Percentiles rank a stretch among this genome's conserved stretches.
Evolutionary conservation across 2,888 invertebrate genomes (phyloP).

Genomic region (Sepiola atlantica): DNA sequence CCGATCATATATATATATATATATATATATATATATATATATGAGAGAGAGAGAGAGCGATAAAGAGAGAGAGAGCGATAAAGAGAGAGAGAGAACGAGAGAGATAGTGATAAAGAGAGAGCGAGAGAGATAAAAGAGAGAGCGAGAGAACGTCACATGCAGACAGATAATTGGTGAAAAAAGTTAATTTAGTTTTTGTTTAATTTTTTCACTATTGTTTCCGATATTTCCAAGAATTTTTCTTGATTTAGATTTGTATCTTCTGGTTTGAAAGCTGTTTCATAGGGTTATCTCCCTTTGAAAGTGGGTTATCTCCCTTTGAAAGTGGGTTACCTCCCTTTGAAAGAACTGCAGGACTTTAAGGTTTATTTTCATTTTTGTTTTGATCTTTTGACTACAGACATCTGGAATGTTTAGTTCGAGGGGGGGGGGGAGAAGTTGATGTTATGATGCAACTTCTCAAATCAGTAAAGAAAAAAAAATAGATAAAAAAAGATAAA

Average conservation of each 20-base stretch:
- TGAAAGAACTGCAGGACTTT: not conserved
- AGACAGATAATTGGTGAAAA: not conserved
- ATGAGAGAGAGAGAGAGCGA: too few relatives aligned
- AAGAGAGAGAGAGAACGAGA: too few relatives aligned
- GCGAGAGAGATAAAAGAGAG: too few relatives aligned
- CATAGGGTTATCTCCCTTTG: not conserved
- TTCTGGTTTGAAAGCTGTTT: not conserved
- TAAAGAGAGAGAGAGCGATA: too few relatives aligned
- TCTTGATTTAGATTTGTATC: not conserved
- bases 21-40: too few relatives aligned
- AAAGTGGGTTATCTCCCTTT: not conserved
- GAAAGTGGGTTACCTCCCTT: not conserved
- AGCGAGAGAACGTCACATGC: not conserved
- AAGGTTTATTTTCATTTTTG: not conserved
- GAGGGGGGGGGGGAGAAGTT: not conserved
- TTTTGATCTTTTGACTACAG: not conserved
- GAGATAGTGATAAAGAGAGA: too few relatives aligned
- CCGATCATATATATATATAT: too few relatives aligned
- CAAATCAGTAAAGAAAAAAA: not conserved
- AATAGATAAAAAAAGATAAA: not conserved
- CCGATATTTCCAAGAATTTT: not conserved
- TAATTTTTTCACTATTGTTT: not conserved
- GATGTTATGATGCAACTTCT: not conserved
- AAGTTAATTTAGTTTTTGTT: not conserved
- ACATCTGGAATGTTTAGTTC: not conserved